A percentile compares a stretch with the other conserved stretches of the same genome.
Evolutionary conservation across 2,113 vertebrate species (phyloP).

Genomic region (Psophia crepitans): DNA sequence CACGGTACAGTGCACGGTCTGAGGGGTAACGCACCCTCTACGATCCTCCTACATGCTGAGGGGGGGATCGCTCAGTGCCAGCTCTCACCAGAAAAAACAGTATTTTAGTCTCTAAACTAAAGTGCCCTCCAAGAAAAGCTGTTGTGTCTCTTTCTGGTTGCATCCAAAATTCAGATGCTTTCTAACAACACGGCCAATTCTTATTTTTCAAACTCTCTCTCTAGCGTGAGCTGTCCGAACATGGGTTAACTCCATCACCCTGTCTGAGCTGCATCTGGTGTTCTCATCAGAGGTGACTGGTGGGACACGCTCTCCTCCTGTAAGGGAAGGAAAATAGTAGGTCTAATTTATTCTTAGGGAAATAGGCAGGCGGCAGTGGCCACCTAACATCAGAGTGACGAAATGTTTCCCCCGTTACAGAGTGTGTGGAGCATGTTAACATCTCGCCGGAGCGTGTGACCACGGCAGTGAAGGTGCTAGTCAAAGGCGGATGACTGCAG

Average conservation of each 20-base stretch:
- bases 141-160: not conserved
- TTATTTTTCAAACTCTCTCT: not conserved
- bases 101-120: not conserved
- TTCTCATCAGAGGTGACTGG: not conserved
- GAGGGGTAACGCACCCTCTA: not conserved
- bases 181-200: not conserved
- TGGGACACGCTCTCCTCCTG: not conserved
- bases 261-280: not conserved
- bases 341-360: not conserved
- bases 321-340: fast-evolving
- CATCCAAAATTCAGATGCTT: not conserved
- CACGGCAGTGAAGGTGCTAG: not conserved
- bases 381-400: fast-evolving
- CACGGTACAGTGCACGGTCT: fast-evolving
- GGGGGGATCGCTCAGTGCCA: not conserved
- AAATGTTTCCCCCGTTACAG: not conserved
- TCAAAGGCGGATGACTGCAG: not conserved
- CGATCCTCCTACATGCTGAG: fast-evolving
- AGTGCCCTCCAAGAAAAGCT: not conserved
- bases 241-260: not conserved
- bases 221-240: not conserved
- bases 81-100: not conserved
- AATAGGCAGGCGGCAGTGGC: not conserved
- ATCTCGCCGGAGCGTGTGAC: not conserved
- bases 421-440: not conserved